A percentile compares a stretch with the other conserved stretches of the same genome.
These are phyloP conservation scores for Pongo pygmaeus DNA, from an alignment of 2,113 vertebrate genomes.

Conservation along the genomic window DNA sequence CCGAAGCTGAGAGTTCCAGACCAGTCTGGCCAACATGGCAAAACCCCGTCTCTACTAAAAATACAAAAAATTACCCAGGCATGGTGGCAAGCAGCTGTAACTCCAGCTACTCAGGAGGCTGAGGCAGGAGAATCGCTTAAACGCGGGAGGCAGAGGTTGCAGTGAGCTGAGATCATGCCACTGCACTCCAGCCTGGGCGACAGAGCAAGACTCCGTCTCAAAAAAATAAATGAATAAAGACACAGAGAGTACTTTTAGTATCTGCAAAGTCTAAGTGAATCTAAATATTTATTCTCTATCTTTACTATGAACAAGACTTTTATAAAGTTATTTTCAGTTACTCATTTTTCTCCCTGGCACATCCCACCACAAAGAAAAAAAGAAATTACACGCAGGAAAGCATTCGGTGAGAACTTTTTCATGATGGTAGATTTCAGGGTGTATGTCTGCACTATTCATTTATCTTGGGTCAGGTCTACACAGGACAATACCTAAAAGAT, in stretches of 20 bases:
- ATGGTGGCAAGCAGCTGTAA: no score
- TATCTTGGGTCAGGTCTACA: not conserved
- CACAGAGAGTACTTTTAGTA: not conserved
- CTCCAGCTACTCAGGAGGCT: no score
- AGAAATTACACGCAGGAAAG: not conserved
- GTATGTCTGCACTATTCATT: not conserved
- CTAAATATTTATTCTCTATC: not conserved
- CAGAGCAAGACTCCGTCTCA: not conserved
- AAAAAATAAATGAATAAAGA: not conserved
- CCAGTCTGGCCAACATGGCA: no score
- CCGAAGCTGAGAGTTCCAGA: no score
- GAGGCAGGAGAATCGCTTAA: no score
- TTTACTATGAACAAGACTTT: constrained; percentile 63
- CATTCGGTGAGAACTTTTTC: not conserved
- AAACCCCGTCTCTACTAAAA: no score
- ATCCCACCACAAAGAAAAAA: not conserved
- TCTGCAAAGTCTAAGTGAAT: not conserved
- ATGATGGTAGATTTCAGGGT: not conserved
- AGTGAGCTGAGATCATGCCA: no score
- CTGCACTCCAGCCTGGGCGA: no score
- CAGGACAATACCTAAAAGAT: not conserved
- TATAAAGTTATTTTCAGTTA: not conserved
- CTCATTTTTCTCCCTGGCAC: not conserved
- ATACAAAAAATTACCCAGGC: no score
- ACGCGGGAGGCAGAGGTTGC: no score